These are phyloP conservation scores for Frankliniella fusca DNA, from an alignment of 2,888 invertebrate genomes.

Conservation along the genomic window DNA sequence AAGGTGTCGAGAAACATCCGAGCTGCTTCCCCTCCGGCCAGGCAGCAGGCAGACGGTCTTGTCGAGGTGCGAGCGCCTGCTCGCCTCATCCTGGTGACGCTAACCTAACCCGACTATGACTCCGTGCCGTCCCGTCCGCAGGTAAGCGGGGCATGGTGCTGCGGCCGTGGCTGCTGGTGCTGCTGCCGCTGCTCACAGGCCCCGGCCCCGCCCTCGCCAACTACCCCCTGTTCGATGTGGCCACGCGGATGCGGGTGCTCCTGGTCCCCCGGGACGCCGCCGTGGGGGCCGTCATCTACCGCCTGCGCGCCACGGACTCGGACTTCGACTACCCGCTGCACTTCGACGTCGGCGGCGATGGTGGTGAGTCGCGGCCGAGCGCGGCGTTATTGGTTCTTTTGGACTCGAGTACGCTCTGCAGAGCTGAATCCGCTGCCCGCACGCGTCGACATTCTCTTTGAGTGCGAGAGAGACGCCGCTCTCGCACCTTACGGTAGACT, in stretches of 20 bases:
- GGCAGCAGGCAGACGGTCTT: no score
- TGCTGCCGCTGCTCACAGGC: constrained; percentile 30
- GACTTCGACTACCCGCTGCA: constrained; percentile 81
- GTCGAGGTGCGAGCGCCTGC: no score
- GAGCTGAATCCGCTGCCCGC: no score
- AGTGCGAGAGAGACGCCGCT: no score
- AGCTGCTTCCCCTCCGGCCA: no score
- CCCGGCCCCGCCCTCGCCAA: constrained; percentile 48
- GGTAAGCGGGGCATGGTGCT: not conserved
- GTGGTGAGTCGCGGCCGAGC: not conserved
- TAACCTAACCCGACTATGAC: not conserved
- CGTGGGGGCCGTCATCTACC: constrained; percentile 79
- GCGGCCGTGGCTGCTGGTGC: not conserved
- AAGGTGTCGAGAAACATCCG: no score
- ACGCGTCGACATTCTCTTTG: no score
- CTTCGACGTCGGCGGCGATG: constrained; percentile 59
- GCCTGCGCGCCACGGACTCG: constrained; percentile 80
- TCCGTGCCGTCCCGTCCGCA: not conserved
- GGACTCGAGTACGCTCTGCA: no score
- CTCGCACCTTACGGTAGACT: no score
- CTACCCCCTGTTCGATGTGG: constrained; percentile 78
- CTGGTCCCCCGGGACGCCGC: constrained; percentile 79
- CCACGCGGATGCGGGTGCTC: constrained; percentile 75
- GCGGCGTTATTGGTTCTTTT: no score
- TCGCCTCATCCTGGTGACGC: not conserved